Conservation (phyloP, 2,888 invertebrate species). For the Calephelis perditalis region DNA sequence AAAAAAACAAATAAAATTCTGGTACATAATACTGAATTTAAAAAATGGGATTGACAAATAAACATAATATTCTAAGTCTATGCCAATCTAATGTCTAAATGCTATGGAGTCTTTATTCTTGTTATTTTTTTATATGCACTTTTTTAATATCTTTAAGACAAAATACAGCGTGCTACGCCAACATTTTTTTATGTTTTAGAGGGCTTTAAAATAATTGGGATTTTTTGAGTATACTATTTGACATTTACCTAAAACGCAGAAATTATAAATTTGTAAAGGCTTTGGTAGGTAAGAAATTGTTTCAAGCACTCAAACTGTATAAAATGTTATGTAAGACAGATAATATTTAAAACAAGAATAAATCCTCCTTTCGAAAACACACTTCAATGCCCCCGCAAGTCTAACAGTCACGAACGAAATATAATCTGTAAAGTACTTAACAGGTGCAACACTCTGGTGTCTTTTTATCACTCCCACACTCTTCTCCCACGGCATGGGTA, state of each 20-base stretch:
- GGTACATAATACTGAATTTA: slow-evolving; percentile 40
- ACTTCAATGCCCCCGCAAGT: slow-evolving; percentile 63
- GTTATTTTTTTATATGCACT: slow-evolving; percentile 31
- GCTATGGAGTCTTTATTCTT: slow-evolving; percentile 68
- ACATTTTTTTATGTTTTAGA: too few species aligned
- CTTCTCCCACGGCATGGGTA: slow-evolving; percentile 77
- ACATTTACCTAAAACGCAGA: too few species aligned
- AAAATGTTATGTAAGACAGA: not conserved
- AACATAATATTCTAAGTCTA: slow-evolving; percentile 55
- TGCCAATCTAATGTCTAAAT: slow-evolving; percentile 46
- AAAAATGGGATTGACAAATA: slow-evolving; percentile 48
- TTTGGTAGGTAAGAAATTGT: too few species aligned
- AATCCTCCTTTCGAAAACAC: slow-evolving; percentile 60
- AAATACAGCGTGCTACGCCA: not conserved
- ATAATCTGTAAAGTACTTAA: slow-evolving; percentile 77
- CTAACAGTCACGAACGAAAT: slow-evolving; percentile 76
- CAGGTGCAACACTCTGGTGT: slow-evolving; percentile 79
- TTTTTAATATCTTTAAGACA: not conserved
- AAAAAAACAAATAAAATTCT: slow-evolving; percentile 49
- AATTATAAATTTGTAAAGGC: too few species aligned
- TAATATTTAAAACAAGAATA: slow-evolving; percentile 49
- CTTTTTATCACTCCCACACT: slow-evolving; percentile 78
- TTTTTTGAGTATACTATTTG: too few species aligned
- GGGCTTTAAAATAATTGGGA: too few species aligned
- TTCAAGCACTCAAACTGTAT: too few species aligned